Base-by-base conservation (phyloP, 2,113 vertebrate genomes). In the Steatornis caripensis region DNA sequence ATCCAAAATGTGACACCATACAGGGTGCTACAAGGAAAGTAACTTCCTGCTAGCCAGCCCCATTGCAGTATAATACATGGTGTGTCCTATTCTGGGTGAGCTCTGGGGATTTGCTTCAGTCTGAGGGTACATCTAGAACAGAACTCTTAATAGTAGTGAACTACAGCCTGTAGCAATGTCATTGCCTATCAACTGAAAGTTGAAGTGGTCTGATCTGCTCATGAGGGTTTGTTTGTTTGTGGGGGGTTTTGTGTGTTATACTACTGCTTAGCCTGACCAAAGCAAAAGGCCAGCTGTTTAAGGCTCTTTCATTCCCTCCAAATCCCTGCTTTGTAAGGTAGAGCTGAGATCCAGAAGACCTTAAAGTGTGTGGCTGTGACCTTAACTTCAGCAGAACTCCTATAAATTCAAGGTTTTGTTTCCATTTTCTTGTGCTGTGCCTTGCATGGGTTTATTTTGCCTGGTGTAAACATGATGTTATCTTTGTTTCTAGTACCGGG, bases 401-500 rank as follows among this genome's bases (percentile, higher is more conserved):
- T 61, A 4, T n/a, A 57, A 70, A 68, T 70, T 61, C 34, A 66
- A 85, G 30, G 20, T 26, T 84, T 78, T 37, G 7, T 80, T 90
- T 81, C 29, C 7, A 2, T 65, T 65, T 76, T 37, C 61, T 75
- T 53, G 23, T 11, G 5, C 10, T 60, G 41, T 94, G 58, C 49
- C 51, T 77, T 54, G 15, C 11, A 4, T 45, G 23, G 20, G 9
- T 92, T 90, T 88, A 13, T 88, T 82, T 95, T 90, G 30, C 49
- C 45, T 82, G 24, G 5, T 60, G 19, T 95, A 75, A 95, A 12
- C 32, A 12, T 68, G 36, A 76, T 20, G 3, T 85, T 95, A 4
- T 94, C 87, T 83, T 93, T 96, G 92, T 87, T 91, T 96, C 81
- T 94, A 99, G 99, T 99, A 98, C 95, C 98, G 99, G 26, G 97